Evolutionary conservation across 2,797 vertebrate species (phyloP).

Genomic region (Pygocentrus nattereri): DNA sequence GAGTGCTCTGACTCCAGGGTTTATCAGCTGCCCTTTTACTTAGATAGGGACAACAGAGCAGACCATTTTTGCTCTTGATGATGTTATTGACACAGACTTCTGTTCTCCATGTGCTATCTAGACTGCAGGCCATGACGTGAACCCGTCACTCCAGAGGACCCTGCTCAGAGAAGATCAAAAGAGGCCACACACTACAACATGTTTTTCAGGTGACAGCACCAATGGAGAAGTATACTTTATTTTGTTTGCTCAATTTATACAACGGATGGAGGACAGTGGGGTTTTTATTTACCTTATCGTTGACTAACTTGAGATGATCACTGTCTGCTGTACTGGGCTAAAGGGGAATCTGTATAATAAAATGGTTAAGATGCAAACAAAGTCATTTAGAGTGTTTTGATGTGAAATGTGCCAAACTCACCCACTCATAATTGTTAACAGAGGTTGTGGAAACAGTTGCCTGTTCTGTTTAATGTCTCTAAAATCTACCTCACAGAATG

Average conservation of each 20-base stretch:
- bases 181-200: slow-evolving; percentile 73
- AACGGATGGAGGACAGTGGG: slow-evolving; percentile 11
- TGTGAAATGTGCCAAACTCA: too few relatives aligned
- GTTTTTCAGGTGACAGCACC: slow-evolving; percentile 64
- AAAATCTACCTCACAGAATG: not conserved
- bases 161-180: slow-evolving; percentile 74
- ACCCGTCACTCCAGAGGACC: slow-evolving; percentile 71
- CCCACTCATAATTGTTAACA: too few relatives aligned
- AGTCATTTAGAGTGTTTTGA: too few relatives aligned
- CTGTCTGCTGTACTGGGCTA: not conserved
- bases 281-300: not conserved
- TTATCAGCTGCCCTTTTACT: slow-evolving; percentile 81
- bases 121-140: slow-evolving; percentile 75
- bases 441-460: too few relatives aligned
- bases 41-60: slow-evolving; percentile 79
- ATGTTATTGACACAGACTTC: slow-evolving; percentile 63
- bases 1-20: slow-evolving; percentile 66
- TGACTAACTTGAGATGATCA: not conserved
- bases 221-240: slow-evolving; percentile 56
- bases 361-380: not conserved
- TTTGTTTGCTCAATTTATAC: slow-evolving; percentile 16
- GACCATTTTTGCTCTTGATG: slow-evolving; percentile 70
- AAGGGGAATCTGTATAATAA: not conserved
- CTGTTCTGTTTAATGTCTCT: not conserved
- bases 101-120: slow-evolving; percentile 73